Percentiles rank a stretch among this genome's conserved stretches.
Evolutionary conservation across 2,888 invertebrate species (phyloP).

Genomic region (Ennomos quercinarius): DNA sequence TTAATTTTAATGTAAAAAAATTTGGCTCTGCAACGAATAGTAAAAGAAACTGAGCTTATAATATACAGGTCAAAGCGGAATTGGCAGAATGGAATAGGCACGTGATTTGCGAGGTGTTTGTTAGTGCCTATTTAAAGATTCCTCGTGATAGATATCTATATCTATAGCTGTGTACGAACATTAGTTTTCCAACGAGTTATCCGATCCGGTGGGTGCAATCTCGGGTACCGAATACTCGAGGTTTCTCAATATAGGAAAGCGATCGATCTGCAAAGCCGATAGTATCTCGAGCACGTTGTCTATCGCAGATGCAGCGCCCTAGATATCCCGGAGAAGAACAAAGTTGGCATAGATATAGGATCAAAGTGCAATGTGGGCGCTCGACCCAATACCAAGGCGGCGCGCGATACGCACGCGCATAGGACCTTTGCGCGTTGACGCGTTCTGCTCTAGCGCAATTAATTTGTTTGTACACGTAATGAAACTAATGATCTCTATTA

Average conservation of each 20-base stretch:
- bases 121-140: constrained; percentile 31
- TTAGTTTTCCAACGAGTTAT: constrained; percentile 10
- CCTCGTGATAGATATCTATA: constrained; percentile 34
- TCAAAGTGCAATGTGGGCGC: constrained; percentile 84
- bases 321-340: constrained; percentile 78
- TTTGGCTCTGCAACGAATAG: constrained; percentile 48
- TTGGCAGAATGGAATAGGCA: constrained; percentile 46
- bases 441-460: constrained; percentile 57
- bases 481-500: constrained; percentile 57
- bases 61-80: constrained; percentile 34
- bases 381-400: constrained; percentile 79
- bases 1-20: constrained; percentile 43
- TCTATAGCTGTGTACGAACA: constrained; percentile 5
- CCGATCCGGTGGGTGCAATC: constrained; percentile 6
- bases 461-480: constrained; percentile 57
- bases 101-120: constrained; percentile 33
- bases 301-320: constrained; percentile 69
- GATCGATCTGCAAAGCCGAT: constrained; percentile 54
- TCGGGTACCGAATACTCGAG: constrained; percentile 10
- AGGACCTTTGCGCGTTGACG: constrained; percentile 66
- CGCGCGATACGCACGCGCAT: constrained; percentile 68
- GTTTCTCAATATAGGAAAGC: constrained; percentile 34
- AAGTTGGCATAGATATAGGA: constrained; percentile 83
- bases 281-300: constrained; percentile 59
- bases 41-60: constrained; percentile 36